A percentile compares a stretch with the other conserved stretches of the same genome.
Evolutionary conservation across 2,113 vertebrate genomes (phyloP).

Genomic region (Gavia stellata): DNA sequence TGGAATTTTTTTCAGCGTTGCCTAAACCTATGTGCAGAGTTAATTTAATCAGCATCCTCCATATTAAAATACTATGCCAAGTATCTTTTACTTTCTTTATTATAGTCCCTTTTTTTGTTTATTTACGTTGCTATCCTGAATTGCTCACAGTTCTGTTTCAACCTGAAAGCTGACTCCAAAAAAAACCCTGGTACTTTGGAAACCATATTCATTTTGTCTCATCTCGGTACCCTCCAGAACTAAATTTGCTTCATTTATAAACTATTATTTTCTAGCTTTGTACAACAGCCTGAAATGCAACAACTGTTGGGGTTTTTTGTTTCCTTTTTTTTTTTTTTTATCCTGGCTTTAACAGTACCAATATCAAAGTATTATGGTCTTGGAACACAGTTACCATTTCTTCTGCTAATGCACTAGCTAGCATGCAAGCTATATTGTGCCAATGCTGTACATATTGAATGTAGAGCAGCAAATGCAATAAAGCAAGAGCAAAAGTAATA

Average conservation of each 20-base stretch:
- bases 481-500: slow-evolving; percentile 48
- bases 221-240: background rate
- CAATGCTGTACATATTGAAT: slow-evolving; percentile 42
- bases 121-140: background rate
- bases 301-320: background rate
- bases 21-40: background rate
- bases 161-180: background rate
- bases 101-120: background rate
- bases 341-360: background rate
- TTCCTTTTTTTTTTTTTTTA: background rate
- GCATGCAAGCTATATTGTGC: slow-evolving; percentile 40
- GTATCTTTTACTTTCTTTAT: background rate
- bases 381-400: background rate
- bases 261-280: background rate
- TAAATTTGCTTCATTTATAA: background rate
- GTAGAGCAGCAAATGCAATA: slow-evolving; percentile 60
- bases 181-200: background rate
- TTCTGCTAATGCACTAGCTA: slow-evolving; percentile 17
- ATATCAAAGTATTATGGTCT: background rate
- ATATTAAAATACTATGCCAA: background rate
- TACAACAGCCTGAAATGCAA: background rate
- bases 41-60: background rate
- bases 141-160: background rate
- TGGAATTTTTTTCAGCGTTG: background rate
- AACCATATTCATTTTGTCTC: background rate